phyloP scores from a whole-genome alignment of 2,888 invertebrate species.

The Oscheius onirici region DNA sequence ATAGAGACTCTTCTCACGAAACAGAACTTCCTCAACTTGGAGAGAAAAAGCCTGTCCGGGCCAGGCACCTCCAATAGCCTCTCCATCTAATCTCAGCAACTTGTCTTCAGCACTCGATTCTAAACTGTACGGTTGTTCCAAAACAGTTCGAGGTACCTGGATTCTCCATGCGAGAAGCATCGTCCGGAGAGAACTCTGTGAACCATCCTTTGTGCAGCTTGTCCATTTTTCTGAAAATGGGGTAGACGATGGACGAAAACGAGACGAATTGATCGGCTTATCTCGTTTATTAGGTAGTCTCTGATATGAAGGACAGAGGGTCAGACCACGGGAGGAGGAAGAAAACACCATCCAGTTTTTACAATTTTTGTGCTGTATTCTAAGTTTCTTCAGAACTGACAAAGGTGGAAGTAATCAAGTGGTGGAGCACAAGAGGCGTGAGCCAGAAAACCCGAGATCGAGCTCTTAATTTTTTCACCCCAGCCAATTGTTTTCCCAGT shows the following conservation, averaged over 20 bases:
- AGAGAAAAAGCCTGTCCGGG: conserved; percentile 89
- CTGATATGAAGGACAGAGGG: conserved; percentile 8
- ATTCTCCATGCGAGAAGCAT: conserved; percentile 60
- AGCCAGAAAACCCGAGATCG: no score
- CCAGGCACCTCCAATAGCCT: conserved; percentile 78
- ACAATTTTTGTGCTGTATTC: no score
- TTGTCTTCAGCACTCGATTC: conserved; percentile 42
- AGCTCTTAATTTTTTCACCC: no score
- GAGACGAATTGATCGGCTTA: conserved; percentile 20
- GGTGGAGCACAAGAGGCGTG: no score
- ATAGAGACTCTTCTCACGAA: conserved; percentile 83
- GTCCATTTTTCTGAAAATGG: conserved; percentile 77
- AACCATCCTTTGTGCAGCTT: conserved; percentile 86
- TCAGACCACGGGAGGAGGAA: background rate
- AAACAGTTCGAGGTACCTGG: conserved; percentile 28
- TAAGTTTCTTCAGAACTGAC: no score
- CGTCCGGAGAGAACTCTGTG: conserved; percentile 83
- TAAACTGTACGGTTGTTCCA: background rate
- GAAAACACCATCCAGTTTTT: no score
- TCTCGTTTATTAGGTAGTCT: conserved; percentile 14
- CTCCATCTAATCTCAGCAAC: conserved; percentile 64
- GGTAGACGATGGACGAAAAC: background rate
- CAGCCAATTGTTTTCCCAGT: no score
- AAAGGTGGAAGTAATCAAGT: no score
- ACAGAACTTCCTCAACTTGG: conserved; percentile 82